phyloP scores from a whole-genome alignment of 2,113 vertebrate genomes.

The Haplochromis vanheusdeni region DNA sequence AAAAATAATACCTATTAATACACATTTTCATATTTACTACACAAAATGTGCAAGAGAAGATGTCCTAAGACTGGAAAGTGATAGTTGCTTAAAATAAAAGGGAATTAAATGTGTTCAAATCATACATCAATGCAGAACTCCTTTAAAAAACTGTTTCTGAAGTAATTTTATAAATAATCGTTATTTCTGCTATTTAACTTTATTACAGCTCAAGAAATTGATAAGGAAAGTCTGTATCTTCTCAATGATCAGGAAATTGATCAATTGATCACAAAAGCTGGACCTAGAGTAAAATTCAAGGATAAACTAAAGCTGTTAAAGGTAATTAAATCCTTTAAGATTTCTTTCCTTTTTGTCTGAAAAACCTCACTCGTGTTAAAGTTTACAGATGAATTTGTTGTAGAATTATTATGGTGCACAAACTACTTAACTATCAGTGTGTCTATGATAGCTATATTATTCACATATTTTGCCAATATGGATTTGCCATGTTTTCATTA shows the following conservation, averaged over 20 bases:
- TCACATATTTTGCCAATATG: no score
- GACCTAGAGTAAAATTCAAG: not conserved
- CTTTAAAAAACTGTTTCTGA: not conserved
- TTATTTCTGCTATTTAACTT: not conserved
- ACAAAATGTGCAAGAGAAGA: accelerated
- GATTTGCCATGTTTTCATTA: no score
- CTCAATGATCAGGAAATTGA: not conserved
- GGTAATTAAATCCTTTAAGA: not conserved
- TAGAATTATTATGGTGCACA: no score
- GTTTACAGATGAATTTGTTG: no score
- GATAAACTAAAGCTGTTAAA: not conserved
- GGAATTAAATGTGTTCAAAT: not conserved
- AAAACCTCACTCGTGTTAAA: no score
- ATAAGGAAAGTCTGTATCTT: not conserved
- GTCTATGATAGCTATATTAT: no score
- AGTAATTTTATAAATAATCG: not conserved
- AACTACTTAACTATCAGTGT: no score
- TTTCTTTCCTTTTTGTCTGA: no score
- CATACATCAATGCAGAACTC: not conserved
- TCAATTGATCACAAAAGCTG: not conserved
- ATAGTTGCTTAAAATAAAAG: not conserved
- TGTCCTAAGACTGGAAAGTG: not conserved
- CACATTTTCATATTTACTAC: not conserved
- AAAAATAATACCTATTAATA: not conserved
- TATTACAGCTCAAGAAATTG: not conserved